Percentiles rank a stretch among this genome's conserved stretches.
Evolutionary conservation across 2,888 invertebrate genomes (phyloP).

Genomic region (Monoplex corrugatus): DNA sequence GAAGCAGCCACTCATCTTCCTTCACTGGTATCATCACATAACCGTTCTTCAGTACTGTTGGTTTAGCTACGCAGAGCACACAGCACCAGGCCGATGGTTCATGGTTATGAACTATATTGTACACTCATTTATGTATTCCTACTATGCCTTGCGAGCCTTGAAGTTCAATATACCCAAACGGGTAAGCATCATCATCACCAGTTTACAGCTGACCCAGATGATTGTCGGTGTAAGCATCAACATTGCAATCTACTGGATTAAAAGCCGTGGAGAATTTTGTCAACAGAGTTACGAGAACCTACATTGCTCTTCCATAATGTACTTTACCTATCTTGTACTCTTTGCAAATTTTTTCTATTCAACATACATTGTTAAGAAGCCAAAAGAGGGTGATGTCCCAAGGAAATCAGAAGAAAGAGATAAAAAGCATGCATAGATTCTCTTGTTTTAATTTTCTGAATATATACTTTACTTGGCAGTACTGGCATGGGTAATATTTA

Average conservation of each 20-base stretch:
- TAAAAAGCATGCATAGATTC: conserved; percentile 43
- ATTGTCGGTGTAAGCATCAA: conserved; percentile 94
- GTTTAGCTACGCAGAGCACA: conserved; percentile 80
- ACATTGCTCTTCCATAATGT: conserved; percentile 79
- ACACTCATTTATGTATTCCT: conserved; percentile 83
- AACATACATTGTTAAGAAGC: conserved; percentile 73
- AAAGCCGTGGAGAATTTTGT: conserved; percentile 78
- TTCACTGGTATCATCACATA: conserved; percentile 84
- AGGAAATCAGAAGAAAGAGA: conserved; percentile 49
- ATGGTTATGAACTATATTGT: conserved; percentile 83
- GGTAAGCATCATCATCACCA: conserved; percentile 94
- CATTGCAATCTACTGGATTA: conserved; percentile 86
- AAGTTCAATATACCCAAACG: conserved; percentile 84
- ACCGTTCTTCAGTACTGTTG: conserved; percentile 83
- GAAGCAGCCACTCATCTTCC: conserved; percentile 83
- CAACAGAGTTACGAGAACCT: conserved; percentile 82
- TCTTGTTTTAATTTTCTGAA: background rate
- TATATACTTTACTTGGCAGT: background rate
- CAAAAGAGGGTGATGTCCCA: conserved; percentile 30
- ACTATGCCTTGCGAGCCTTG: conserved; percentile 82
- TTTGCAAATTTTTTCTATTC: conserved; percentile 81
- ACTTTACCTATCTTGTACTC: conserved; percentile 80
- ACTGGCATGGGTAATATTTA: background rate
- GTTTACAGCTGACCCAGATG: conserved; percentile 95
- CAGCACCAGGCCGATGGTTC: conserved; percentile 81